Percentiles rank a stretch among this genome's conserved stretches.
phyloP scores from a whole-genome alignment of 2,113 vertebrate genomes.

The Camelus bactrianus region DNA sequence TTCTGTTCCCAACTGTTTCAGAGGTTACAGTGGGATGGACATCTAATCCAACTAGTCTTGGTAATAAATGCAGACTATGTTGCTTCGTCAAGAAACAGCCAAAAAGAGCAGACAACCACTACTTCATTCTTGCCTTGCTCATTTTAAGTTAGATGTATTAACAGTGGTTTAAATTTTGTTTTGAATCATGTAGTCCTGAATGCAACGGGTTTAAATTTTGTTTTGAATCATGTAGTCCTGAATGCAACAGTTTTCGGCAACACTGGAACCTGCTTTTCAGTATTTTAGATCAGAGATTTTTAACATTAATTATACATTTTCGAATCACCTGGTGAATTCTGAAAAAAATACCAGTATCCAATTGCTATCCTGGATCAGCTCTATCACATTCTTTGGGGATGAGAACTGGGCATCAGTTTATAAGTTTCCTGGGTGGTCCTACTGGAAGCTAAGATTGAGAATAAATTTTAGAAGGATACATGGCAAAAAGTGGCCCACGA shows the following conservation, averaged over 20 bases:
- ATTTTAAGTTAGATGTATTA: neutral
- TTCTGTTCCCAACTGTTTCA: neutral
- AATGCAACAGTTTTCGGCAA: constrained; percentile 1
- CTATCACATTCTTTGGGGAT: neutral
- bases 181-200: neutral
- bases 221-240: neutral
- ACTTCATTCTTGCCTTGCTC: neutral
- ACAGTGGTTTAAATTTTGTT: constrained; percentile 10
- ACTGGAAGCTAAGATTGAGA: neutral
- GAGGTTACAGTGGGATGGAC: neutral
- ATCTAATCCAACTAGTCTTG: neutral
- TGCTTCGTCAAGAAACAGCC: neutral
- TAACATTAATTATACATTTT: constrained; percentile 34
- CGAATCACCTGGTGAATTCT: neutral
- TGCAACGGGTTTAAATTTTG: neutral
- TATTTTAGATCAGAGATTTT: constrained; percentile 18
- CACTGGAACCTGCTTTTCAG: neutral
- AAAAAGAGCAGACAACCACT: neutral
- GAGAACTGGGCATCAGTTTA: neutral
- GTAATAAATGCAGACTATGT: neutral
- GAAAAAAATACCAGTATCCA: neutral
- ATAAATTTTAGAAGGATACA: neutral
- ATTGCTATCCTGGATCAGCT: neutral
- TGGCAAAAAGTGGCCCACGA: neutral
- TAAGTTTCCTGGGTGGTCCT: neutral